Evolutionary conservation across 1,140 invertebrate genomes (phyloP).

Genomic region (Schlechtendalia chinensis): DNA sequence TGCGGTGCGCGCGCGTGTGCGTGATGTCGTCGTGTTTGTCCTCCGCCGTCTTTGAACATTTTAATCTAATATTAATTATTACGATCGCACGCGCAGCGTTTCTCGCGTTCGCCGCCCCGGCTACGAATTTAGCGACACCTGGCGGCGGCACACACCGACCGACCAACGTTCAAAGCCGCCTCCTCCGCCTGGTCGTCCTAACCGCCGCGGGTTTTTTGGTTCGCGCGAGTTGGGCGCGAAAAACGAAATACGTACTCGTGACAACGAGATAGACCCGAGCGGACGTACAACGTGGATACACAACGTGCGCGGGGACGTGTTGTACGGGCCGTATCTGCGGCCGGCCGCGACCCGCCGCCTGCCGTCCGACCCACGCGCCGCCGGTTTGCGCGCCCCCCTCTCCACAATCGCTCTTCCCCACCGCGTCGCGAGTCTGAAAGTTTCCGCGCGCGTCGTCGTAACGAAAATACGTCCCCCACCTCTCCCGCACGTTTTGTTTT

Average conservation of each 20-base stretch:
- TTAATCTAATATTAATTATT: not conserved
- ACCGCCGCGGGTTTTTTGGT: too few relatives aligned
- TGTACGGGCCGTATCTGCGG: not conserved
- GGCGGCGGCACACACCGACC: slow-evolving; percentile 6
- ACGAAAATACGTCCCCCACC: too few relatives aligned
- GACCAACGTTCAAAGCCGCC: slow-evolving; percentile 33
- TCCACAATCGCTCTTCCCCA: too few relatives aligned
- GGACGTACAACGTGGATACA: not conserved
- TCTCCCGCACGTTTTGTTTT: too few relatives aligned
- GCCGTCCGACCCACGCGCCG: not conserved
- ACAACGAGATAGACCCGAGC: too few relatives aligned
- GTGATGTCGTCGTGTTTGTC: not conserved
- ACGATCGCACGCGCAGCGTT: not conserved
- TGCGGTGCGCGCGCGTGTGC: too few relatives aligned
- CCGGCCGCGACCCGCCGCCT: not conserved
- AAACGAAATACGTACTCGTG: too few relatives aligned
- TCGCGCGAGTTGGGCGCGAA: not conserved
- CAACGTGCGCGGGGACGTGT: too few relatives aligned
- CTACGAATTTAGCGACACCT: slow-evolving; percentile 14
- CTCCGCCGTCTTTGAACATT: not conserved
- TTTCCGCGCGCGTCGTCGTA: too few relatives aligned
- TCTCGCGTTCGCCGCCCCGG: not conserved
- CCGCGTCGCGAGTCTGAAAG: too few relatives aligned
- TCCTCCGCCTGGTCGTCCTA: not conserved
- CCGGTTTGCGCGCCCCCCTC: too few relatives aligned